Evolutionary conservation across 2,888 invertebrate species (phyloP).

Genomic region (Cantharis flavilabris): DNA sequence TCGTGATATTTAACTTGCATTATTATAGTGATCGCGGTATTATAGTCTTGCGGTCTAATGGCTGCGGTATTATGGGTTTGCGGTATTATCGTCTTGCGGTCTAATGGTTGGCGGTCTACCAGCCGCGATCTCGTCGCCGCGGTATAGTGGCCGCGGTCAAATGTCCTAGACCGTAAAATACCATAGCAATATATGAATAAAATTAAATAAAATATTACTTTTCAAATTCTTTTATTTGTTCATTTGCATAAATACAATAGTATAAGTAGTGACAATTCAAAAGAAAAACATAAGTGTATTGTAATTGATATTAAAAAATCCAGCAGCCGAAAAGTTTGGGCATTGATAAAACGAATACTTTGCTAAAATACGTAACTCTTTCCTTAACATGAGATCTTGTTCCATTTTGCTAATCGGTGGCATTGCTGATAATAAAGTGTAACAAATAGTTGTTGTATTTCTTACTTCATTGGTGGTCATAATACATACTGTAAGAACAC

Average conservation of each 20-base stretch:
- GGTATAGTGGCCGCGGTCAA: too few species aligned
- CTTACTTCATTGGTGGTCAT: neutral
- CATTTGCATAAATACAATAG: constrained; percentile 42
- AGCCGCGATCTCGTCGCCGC: too few species aligned
- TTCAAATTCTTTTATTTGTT: neutral
- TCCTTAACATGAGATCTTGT: neutral
- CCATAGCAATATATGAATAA: too few species aligned
- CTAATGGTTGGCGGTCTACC: too few species aligned
- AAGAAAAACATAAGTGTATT: constrained; percentile 32
- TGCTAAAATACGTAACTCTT: neutral
- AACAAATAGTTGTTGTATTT: neutral
- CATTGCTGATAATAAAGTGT: neutral
- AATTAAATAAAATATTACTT: too few species aligned
- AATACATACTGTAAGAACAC: neutral
- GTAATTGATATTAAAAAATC: constrained; percentile 38
- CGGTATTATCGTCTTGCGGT: too few species aligned
- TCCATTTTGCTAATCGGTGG: neutral
- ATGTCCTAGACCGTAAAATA: too few species aligned
- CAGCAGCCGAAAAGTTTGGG: constrained; percentile 38
- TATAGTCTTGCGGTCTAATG: too few species aligned
- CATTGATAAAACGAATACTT: constrained; percentile 27
- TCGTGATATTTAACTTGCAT: too few species aligned
- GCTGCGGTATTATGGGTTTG: too few species aligned
- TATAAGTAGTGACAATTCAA: constrained; percentile 39
- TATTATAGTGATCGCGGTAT: too few species aligned